Percentiles rank a stretch among this genome's conserved stretches.
Conservation (phyloP, 1,140 invertebrate genomes). For the Drosophila triauraria region DNA sequence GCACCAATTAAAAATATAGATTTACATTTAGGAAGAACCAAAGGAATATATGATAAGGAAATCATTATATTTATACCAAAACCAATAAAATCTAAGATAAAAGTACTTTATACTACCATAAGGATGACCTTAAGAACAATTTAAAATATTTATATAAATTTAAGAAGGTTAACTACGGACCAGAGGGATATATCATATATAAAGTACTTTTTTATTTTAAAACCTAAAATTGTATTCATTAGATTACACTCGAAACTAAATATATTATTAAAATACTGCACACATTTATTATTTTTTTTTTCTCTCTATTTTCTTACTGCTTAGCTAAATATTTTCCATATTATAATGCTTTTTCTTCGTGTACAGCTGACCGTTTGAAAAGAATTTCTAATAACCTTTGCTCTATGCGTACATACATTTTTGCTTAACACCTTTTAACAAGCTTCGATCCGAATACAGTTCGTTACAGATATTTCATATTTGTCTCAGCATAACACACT, state of each 20-base stretch:
- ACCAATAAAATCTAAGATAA: too few relatives aligned
- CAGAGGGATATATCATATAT: background rate
- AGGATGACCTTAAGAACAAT: background rate
- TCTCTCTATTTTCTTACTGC: too few relatives aligned
- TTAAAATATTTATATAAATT: background rate
- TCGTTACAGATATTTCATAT: constrained; percentile 1
- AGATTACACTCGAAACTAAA: too few relatives aligned
- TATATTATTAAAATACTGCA: too few relatives aligned
- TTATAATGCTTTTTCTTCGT: background rate
- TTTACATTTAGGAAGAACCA: too few relatives aligned
- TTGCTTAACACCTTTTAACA: background rate
- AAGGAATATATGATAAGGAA: too few relatives aligned
- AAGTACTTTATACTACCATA: background rate
- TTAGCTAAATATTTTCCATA: background rate
- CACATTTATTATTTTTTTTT: too few relatives aligned
- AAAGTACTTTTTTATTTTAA: background rate
- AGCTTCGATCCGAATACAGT: background rate
- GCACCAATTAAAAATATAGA: background rate
- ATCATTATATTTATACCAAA: too few relatives aligned
- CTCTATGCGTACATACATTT: background rate
- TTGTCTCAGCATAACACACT: background rate
- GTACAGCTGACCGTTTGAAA: too few relatives aligned
- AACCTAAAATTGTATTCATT: too few relatives aligned
- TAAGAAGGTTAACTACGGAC: background rate
- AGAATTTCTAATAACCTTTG: background rate